Evolutionary conservation across 2,113 vertebrate genomes (phyloP).

Genomic region (Tachysurus vachellii): DNA sequence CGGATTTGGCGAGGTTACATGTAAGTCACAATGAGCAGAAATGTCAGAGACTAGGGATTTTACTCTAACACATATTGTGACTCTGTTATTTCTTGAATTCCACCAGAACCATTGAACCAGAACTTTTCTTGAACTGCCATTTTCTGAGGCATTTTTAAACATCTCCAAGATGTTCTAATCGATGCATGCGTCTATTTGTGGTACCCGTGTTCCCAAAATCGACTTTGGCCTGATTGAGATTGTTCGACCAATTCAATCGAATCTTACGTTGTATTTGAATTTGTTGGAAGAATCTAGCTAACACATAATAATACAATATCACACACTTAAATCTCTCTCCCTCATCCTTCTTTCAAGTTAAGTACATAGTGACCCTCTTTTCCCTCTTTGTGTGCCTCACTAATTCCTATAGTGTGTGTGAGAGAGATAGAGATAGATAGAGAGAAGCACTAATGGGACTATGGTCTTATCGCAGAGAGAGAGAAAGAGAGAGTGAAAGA

Average conservation of each 20-base stretch:
- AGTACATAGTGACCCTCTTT: background rate
- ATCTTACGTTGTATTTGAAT: background rate
- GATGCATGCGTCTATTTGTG: background rate
- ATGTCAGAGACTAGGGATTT: background rate
- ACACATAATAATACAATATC: background rate
- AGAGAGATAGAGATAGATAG: background rate
- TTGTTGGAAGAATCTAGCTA: background rate
- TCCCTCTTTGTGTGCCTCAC: background rate
- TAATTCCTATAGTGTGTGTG: background rate
- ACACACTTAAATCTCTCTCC: background rate
- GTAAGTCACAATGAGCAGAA: background rate
- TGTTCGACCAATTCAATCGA: background rate
- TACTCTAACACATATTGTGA: background rate
- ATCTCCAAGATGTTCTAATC: background rate
- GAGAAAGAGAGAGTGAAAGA: conserved; percentile 30
- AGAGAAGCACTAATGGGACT: conserved; percentile 38
- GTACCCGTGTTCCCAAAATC: background rate
- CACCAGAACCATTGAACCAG: background rate
- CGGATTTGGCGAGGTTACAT: background rate
- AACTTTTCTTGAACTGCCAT: background rate
- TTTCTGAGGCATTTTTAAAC: background rate
- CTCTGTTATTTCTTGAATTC: background rate
- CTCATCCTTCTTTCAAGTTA: background rate
- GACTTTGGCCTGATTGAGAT: background rate
- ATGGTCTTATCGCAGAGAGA: background rate